Conservation (phyloP, 2,888 invertebrate species). For the Ptychoptera contaminata region DNA sequence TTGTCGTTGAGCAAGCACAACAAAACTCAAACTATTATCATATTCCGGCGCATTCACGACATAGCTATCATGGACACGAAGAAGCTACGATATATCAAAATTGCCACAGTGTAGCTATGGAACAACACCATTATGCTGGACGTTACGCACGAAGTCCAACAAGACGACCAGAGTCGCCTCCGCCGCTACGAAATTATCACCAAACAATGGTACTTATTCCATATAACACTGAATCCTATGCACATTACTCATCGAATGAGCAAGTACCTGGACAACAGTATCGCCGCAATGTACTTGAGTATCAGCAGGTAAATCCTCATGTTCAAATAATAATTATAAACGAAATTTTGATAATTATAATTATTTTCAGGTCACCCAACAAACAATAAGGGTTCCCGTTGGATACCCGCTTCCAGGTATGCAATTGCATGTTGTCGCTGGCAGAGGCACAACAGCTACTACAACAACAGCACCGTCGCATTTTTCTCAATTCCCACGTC, state of each 20-base stretch:
- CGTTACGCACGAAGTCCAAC: slow-evolving; percentile 31
- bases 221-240: slow-evolving; percentile 36
- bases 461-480: slow-evolving; percentile 15
- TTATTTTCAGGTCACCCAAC: slow-evolving; percentile 28
- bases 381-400: slow-evolving; percentile 33
- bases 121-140: slow-evolving; percentile 16
- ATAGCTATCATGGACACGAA: slow-evolving; percentile 26
- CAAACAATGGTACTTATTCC: slow-evolving; percentile 54
- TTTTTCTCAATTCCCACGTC: slow-evolving; percentile 18
- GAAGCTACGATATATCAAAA: slow-evolving; percentile 28
- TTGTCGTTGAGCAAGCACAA: slow-evolving; percentile 19
- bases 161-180: slow-evolving; percentile 49
- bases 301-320: slow-evolving; percentile 25
- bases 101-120: slow-evolving; percentile 23
- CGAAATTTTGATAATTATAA: slow-evolving; percentile 7
- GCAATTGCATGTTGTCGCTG: slow-evolving; percentile 32
- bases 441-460: slow-evolving; percentile 18
- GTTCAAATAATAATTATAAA: slow-evolving; percentile 1
- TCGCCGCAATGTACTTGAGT: slow-evolving; percentile 29
- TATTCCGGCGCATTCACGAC: slow-evolving; percentile 25
- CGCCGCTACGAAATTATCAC: slow-evolving; percentile 50
- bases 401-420: slow-evolving; percentile 33
- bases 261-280: slow-evolving; percentile 26
- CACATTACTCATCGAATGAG: slow-evolving; percentile 26
- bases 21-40: slow-evolving; percentile 25